These are phyloP conservation scores for Augochlorella aurata DNA, from an alignment of 2,888 invertebrate species.

Conservation along the genomic window DNA sequence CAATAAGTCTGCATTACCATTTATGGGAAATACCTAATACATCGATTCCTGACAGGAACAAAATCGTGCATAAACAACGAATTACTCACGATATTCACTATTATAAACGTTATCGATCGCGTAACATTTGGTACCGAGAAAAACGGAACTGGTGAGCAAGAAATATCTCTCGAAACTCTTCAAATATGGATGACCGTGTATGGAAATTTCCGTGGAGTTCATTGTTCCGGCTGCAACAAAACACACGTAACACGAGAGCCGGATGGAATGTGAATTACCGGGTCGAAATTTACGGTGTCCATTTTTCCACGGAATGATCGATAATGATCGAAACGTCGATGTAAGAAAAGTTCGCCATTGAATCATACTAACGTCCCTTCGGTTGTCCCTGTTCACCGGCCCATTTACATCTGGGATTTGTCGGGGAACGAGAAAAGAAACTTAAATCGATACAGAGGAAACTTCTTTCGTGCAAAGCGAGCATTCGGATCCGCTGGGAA, in stretches of 20 bases:
- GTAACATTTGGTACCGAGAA: no score
- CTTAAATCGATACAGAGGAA: constrained; percentile 40
- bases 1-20: no score
- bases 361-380: constrained; percentile 16
- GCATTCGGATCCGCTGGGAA: constrained; percentile 26
- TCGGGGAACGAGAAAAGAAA: constrained; percentile 41
- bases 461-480: constrained; percentile 30
- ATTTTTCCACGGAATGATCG: constrained; percentile 21
- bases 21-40: no score
- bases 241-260: background rate
- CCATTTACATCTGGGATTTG: constrained; percentile 59
- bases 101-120: no score
- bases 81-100: no score
- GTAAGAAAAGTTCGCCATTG: constrained; percentile 35
- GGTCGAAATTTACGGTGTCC: constrained; percentile 13
- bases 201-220: background rate
- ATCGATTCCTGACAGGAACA: no score
- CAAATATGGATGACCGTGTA: background rate
- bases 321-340: constrained; percentile 46
- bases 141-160: background rate
- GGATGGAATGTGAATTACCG: background rate
- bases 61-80: no score
- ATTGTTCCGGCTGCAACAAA: background rate
- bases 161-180: background rate
- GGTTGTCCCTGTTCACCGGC: background rate